phyloP scores from a whole-genome alignment of 2,888 invertebrate species.

The Cataglyphis albicans region DNA sequence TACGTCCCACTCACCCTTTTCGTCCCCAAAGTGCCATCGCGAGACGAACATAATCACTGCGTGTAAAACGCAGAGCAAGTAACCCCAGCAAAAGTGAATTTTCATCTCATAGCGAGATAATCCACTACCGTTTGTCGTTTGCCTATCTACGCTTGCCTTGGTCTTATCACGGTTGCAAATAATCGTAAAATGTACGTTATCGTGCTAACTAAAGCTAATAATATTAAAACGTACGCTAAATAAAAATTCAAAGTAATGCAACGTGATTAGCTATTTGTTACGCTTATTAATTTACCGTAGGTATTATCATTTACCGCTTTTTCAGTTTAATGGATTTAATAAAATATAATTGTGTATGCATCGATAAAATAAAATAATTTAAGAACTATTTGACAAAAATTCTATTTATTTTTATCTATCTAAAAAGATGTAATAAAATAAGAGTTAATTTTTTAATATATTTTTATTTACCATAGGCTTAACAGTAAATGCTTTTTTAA shows the following conservation, averaged over 20 bases:
- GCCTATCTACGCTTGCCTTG: conserved; percentile 10
- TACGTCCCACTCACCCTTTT: not conserved
- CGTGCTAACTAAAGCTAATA: conserved; percentile 29
- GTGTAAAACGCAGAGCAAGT: conserved; percentile 15
- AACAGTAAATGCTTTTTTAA: conserved; percentile 27
- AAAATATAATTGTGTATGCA: not conserved
- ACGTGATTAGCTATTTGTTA: not conserved
- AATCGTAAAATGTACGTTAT: conserved; percentile 40
- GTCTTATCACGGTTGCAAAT: conserved; percentile 29
- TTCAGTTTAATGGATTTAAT: not conserved
- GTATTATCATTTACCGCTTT: not conserved
- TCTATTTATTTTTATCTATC: not conserved
- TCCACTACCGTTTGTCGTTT: conserved; percentile 26
- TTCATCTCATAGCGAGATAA: conserved; percentile 46
- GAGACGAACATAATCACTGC: conserved; percentile 23
- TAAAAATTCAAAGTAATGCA: conserved; percentile 27
- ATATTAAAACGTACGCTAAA: conserved; percentile 25
- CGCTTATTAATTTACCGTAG: not conserved
- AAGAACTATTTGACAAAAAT: not conserved
- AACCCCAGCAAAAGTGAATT: conserved; percentile 35
- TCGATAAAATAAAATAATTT: not conserved
- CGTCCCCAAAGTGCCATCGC: conserved; percentile 12
- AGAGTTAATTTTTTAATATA: not conserved
- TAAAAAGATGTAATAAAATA: not conserved
- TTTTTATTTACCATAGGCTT: not conserved